phyloP scores from a whole-genome alignment of 2,888 invertebrate genomes.

The Nomada fabriciana region DNA sequence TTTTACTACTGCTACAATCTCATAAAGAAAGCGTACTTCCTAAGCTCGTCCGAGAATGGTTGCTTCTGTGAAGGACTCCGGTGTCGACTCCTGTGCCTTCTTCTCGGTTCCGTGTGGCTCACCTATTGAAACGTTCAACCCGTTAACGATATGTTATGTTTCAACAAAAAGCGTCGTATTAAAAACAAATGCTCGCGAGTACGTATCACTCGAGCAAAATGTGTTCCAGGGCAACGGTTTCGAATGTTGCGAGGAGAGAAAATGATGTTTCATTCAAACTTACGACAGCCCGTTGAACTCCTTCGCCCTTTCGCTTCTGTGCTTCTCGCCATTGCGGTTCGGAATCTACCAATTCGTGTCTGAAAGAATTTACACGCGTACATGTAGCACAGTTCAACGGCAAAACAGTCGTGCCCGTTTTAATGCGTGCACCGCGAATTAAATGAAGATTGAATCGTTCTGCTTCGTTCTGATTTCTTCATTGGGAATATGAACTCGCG shows the following conservation, averaged over 20 bases:
- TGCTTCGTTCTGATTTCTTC: conserved; percentile 29
- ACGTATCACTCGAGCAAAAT: conserved; percentile 11
- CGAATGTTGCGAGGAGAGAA: not conserved
- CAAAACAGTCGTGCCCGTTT: not conserved
- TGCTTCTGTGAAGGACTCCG: conserved; percentile 83
- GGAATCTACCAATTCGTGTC: conserved; percentile 92
- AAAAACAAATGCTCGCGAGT: not conserved
- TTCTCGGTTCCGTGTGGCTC: conserved; percentile 77
- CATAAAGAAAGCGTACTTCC: conserved; percentile 78
- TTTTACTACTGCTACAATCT: conserved; percentile 7
- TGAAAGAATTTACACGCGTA: conserved; percentile 60
- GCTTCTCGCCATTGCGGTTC: conserved; percentile 96
- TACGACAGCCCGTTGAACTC: conserved; percentile 83
- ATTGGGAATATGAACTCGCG: conserved; percentile 34
- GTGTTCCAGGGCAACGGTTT: not conserved
- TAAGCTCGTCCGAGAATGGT: conserved; percentile 81
- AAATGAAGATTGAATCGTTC: conserved; percentile 30
- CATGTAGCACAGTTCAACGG: conserved; percentile 18
- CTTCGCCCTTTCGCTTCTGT: conserved; percentile 89
- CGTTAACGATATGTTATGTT: not conserved
- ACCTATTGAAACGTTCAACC: conserved; percentile 52
- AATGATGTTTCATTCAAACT: conserved; percentile 61
- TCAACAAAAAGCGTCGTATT: not conserved
- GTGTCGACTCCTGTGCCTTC: conserved; percentile 82
- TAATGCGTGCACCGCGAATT: not conserved